Base-by-base conservation (phyloP, 2,797 vertebrate species). In the Crocodylus rhombifer region DNA sequence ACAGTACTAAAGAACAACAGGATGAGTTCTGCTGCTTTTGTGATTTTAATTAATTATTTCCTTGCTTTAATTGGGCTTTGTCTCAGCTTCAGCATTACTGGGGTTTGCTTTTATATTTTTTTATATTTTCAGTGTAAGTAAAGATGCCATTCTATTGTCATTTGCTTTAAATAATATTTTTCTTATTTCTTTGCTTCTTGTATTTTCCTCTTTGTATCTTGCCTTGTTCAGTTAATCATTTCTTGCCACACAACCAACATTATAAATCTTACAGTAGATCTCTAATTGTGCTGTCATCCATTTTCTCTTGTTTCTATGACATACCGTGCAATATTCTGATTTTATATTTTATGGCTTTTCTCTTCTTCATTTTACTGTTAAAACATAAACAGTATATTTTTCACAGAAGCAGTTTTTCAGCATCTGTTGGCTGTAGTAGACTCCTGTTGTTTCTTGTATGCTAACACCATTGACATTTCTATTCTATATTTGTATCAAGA, bases 151-250 rank as follows among this genome's bases (percentile, higher is more conserved):
- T 82, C 82, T 16, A 80, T 88, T 88, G n/a, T 63, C 2, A 58
- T 95, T 94, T 93, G 91, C 10, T 64, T 95, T 42, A 81, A 82
- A 56, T 2, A 69, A 3, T 81, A 78, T 76, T 85, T 63, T 87
- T 90, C 42, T 89, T 60, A 5, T 2, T 71, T 58, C 5, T 36
- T 16, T 42, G 18, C 21, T 86, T 86, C 83, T 67, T 25, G 60
- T 83, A 25, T 82, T 69, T 33, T 76, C 20, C 13, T 77, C 61
- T 84, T 80, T 86, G 33, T 91, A 78, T 4, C 7, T 80, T 84
- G 88, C 69, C 82, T 36, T 85, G 5, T 20, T 73, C 58, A 93
- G 25, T 77, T 93, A 80, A 28, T 93, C 10, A 3, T 58, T 74
- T 75, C n/a, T 85, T 91, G 74, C 42, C 23, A 78, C 7, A 7